Conservation (phyloP, 92 coral and sea anemone genomes). For the Actinostola sp. region DNA sequence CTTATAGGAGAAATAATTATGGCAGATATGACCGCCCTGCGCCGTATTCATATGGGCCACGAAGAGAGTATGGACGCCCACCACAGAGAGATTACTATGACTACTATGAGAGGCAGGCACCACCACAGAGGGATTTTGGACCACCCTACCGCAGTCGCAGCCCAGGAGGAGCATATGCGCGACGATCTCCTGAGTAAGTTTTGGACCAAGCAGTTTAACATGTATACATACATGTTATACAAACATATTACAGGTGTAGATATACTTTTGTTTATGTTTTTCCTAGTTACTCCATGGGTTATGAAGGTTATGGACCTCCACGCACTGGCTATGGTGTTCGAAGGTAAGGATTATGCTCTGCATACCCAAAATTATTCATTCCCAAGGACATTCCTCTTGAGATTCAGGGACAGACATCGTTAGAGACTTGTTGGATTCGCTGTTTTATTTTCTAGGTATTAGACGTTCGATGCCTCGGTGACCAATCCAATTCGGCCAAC, state of each 20-base stretch:
- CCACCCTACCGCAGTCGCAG: conserved; percentile 79
- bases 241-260: no score
- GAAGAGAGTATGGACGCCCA: conserved; percentile 75
- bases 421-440: conserved; percentile 52
- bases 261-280: not conserved
- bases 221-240: no score
- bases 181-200: conserved; percentile 36
- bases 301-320: conserved; percentile 82
- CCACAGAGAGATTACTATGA: conserved; percentile 47
- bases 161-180: conserved; percentile 74
- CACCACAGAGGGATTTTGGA: conserved; percentile 55
- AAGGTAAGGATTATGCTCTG: conserved; percentile 31
- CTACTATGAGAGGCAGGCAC: conserved; percentile 68
- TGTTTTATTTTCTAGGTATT: conserved; percentile 76
- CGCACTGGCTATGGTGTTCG: conserved; percentile 59
- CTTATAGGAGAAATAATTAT: conserved; percentile 47
- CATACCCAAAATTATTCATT: not conserved
- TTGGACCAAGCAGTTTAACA: no score
- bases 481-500: conserved; percentile 56
- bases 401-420: conserved; percentile 21
- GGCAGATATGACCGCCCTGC: conserved; percentile 74
- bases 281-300: conserved; percentile 34
- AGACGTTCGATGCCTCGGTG: conserved; percentile 67
- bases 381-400: conserved; percentile 6
- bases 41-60: conserved; percentile 61